Percentiles rank a stretch among this genome's conserved stretches.
These are phyloP conservation scores for Lochmaea capreae DNA, from an alignment of 2,888 invertebrate species.

Conservation along the genomic window DNA sequence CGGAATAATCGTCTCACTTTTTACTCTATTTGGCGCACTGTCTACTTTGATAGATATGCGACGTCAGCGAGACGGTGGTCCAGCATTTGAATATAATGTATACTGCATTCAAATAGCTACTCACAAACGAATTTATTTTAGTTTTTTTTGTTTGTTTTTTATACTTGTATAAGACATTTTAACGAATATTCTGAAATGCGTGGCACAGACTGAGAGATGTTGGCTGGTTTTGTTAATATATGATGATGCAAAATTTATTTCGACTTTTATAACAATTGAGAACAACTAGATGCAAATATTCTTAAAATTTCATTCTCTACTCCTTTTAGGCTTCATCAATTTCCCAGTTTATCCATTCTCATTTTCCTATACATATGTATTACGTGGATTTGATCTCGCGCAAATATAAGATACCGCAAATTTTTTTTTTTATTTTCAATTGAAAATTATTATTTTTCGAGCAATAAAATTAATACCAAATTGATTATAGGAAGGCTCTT, in stretches of 20 bases:
- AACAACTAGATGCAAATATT: neutral
- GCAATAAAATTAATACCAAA: too few relatives aligned
- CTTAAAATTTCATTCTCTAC: too few relatives aligned
- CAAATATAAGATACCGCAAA: too few relatives aligned
- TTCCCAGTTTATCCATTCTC: too few relatives aligned
- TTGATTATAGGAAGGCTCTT: too few relatives aligned
- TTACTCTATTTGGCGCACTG: constrained; percentile 45
- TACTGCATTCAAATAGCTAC: constrained; percentile 29
- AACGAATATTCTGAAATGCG: neutral
- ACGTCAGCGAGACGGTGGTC: constrained; percentile 62
- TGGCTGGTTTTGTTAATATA: neutral
- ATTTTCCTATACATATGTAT: too few relatives aligned
- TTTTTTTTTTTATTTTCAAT: too few relatives aligned
- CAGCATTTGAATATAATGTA: constrained; percentile 64
- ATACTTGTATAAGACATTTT: neutral
- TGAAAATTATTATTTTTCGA: too few relatives aligned
- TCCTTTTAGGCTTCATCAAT: too few relatives aligned
- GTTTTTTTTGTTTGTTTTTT: neutral
- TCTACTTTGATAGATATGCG: constrained; percentile 61
- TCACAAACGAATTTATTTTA: neutral
- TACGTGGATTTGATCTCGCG: too few relatives aligned
- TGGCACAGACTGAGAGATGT: neutral
- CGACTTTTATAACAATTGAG: neutral
- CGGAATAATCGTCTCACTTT: constrained; percentile 47
- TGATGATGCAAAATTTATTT: neutral